Evolutionary conservation across 2,888 invertebrate genomes (phyloP).

Genomic region (Cataglyphis rosenhaueri): DNA sequence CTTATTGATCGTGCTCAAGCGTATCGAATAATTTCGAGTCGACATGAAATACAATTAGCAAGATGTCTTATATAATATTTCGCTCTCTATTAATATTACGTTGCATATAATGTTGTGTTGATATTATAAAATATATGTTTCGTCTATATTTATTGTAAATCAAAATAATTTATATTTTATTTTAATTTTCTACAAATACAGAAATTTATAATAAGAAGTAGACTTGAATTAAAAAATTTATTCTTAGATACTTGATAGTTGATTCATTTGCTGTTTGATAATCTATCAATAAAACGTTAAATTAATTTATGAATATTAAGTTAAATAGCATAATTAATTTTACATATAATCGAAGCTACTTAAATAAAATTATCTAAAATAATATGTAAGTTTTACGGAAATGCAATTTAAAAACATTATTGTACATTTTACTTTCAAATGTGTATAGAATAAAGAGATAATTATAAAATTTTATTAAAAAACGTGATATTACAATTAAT

Average conservation of each 20-base stretch:
- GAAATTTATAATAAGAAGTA: not conserved
- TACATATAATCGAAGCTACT: not conserved
- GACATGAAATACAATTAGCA: slow-evolving; percentile 23
- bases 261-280: not conserved
- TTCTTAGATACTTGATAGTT: not conserved
- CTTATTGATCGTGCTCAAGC: slow-evolving; percentile 42
- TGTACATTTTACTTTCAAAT: not conserved
- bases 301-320: not conserved
- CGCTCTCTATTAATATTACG: not conserved
- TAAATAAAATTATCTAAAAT: slow-evolving; percentile 10
- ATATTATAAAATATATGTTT: not conserved
- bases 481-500: not conserved
- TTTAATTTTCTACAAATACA: not conserved
- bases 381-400: slow-evolving; percentile 3
- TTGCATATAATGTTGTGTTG: not conserved
- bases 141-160: not conserved
- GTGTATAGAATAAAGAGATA: not conserved
- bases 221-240: not conserved
- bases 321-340: slow-evolving; percentile 3
- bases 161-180: not conserved
- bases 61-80: slow-evolving; percentile 7
- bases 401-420: not conserved
- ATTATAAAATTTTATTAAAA: not conserved
- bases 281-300: not conserved
- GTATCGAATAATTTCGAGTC: slow-evolving; percentile 40